Percentiles rank a stretch among this genome's conserved stretches.
Evolutionary conservation across 1,140 invertebrate species (phyloP).

Genomic region (Ylistrum balloti): DNA sequence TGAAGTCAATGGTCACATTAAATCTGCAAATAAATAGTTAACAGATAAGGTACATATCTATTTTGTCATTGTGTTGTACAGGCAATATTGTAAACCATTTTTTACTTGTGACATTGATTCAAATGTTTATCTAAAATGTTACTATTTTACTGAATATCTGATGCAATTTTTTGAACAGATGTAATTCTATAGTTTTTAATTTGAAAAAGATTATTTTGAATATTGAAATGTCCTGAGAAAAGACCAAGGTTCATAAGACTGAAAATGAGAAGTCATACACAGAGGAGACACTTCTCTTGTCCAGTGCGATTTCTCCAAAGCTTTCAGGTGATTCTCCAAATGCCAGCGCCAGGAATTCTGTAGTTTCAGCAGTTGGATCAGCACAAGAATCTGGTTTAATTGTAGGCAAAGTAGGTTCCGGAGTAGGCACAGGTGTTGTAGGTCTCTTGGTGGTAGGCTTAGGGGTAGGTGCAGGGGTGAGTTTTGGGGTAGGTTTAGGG

Average conservation of each 20-base stretch:
- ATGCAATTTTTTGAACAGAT: too few species aligned
- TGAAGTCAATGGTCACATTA: conserved; percentile 90
- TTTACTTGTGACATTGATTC: too few species aligned
- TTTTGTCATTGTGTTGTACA: too few species aligned
- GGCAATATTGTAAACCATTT: too few species aligned
- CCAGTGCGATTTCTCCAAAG: not conserved
- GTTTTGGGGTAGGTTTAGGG: too few species aligned
- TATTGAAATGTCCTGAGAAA: too few species aligned
- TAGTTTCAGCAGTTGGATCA: not conserved
- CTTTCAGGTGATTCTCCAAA: not conserved
- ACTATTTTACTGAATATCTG: too few species aligned
- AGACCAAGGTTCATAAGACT: too few species aligned
- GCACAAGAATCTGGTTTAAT: conserved; percentile 32
- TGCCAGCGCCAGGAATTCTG: not conserved
- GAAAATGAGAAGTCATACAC: not conserved
- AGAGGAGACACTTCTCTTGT: not conserved
- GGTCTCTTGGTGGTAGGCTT: not conserved
- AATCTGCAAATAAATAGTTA: conserved; percentile 83
- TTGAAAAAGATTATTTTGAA: too few species aligned
- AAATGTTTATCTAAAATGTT: too few species aligned
- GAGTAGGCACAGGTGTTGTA: not conserved
- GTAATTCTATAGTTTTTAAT: too few species aligned
- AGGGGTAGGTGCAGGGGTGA: not conserved
- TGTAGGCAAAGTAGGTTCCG: not conserved
- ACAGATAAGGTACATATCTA: not conserved